phyloP scores from a whole-genome alignment of 1,140 invertebrate species.

The Nixonia krombeini region DNA sequence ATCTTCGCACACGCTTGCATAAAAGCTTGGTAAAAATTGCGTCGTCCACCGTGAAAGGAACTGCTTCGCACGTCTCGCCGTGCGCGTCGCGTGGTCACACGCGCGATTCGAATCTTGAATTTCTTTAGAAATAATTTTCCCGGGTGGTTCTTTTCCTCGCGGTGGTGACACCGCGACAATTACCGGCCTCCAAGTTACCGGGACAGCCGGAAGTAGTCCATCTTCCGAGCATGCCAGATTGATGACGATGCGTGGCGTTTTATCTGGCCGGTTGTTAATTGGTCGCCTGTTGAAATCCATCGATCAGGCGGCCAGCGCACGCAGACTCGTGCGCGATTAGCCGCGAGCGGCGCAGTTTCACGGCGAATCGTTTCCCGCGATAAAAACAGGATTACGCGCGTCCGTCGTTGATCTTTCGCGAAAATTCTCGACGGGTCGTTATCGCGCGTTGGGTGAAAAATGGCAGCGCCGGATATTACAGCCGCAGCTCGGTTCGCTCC shows the following conservation, averaged over 20 bases:
- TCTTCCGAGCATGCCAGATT: constrained; percentile 41
- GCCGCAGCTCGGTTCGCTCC: constrained; percentile 11
- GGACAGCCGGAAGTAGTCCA: constrained; percentile 45
- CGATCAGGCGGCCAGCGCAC: constrained; percentile 34
- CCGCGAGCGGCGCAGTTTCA: constrained; percentile 24
- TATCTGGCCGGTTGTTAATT: constrained; percentile 48
- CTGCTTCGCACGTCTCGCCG: no score
- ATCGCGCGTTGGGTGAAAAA: constrained; percentile 53
- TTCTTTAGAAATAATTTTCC: no score
- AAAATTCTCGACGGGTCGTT: constrained; percentile 44
- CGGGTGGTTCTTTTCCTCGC: no score
- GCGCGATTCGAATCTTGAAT: no score
- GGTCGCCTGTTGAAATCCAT: constrained; percentile 44
- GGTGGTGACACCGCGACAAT: neutral
- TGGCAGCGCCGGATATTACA: constrained; percentile 51
- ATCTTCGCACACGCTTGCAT: no score
- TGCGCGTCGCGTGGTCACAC: no score
- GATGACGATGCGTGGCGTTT: constrained; percentile 46
- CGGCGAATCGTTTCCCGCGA: constrained; percentile 6
- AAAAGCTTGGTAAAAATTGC: no score
- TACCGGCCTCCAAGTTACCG: constrained; percentile 32
- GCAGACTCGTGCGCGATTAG: constrained; percentile 37
- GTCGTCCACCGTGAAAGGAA: no score
- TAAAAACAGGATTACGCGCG: constrained; percentile 42
- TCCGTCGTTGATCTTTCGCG: constrained; percentile 32